A percentile compares a stretch with the other conserved stretches of the same genome.
These are phyloP conservation scores for Acipenser oxyrinchus DNA, from an alignment of 2,797 vertebrate species.

Conservation along the genomic window DNA sequence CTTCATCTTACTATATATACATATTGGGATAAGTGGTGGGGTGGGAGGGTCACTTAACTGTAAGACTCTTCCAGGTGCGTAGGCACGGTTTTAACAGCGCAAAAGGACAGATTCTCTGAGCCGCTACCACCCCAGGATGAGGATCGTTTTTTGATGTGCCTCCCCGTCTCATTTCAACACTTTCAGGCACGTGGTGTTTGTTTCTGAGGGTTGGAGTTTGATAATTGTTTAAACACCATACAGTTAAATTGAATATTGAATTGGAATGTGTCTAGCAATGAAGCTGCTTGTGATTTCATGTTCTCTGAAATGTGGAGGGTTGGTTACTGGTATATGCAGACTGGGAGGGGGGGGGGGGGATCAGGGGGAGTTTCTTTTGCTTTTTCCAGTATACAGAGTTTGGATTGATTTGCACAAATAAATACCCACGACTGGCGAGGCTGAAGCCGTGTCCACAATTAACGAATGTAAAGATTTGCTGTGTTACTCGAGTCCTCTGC, in stretches of 20 bases:
- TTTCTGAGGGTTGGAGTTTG: conserved; percentile 31
- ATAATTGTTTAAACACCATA: conserved; percentile 32
- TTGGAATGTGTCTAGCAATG: conserved; percentile 26
- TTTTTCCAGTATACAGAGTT: conserved; percentile 67
- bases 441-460: conserved; percentile 49
- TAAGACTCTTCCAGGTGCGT: conserved; percentile 63
- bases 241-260: conserved; percentile 12
- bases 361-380: conserved; percentile 44
- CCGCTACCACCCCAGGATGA: conserved; percentile 26
- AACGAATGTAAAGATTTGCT: conserved; percentile 64
- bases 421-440: conserved; percentile 49
- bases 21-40: conserved; percentile 42
- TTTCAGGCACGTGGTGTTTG: conserved; percentile 51
- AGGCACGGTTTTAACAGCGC: conserved; percentile 37
- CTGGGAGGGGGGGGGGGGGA: conserved; percentile 33
- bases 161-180: background rate
- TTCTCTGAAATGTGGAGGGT: conserved; percentile 29
- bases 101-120: conserved; percentile 33
- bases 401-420: conserved; percentile 45
- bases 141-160: conserved; percentile 42
- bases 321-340: conserved; percentile 5
- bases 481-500: conserved; percentile 52
- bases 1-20: background rate
- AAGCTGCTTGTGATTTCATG: conserved; percentile 25
- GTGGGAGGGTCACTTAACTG: conserved; percentile 51